Conservation (phyloP, 2,888 invertebrate species). For the Dromius quadrimaculatus region DNA sequence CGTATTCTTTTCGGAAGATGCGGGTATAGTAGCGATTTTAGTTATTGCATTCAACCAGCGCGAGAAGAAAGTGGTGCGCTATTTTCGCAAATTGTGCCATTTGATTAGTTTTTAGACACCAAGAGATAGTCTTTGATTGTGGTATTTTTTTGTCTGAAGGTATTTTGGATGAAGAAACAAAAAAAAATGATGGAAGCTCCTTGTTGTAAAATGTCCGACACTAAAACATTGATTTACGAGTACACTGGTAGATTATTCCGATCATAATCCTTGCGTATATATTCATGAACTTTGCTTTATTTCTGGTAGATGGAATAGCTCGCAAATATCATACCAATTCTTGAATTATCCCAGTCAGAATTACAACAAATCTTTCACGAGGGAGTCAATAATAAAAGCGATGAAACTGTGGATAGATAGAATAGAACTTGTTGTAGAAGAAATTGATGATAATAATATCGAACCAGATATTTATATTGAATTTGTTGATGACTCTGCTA, state of each 20-base stretch:
- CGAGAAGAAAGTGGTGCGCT: too few species aligned
- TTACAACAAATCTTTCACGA: neutral
- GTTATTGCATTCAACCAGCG: too few species aligned
- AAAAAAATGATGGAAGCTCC: conserved; percentile 1
- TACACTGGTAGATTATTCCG: neutral
- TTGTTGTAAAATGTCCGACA: neutral
- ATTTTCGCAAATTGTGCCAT: too few species aligned
- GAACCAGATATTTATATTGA: conserved; percentile 2
- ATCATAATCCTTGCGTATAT: neutral
- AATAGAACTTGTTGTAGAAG: conserved; percentile 2
- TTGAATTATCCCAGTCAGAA: conserved; percentile 12
- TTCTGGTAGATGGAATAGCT: neutral
- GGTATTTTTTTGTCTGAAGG: conserved; percentile 4
- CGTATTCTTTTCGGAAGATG: too few species aligned
- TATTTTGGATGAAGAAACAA: conserved; percentile 13
- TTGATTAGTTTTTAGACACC: too few species aligned
- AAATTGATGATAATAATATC: neutral
- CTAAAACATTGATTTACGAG: neutral
- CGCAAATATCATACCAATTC: neutral
- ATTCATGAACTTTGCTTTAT: too few species aligned
- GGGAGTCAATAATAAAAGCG: neutral
- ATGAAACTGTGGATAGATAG: conserved; percentile 14
- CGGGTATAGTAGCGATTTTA: too few species aligned
- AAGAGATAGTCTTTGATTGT: too few species aligned
- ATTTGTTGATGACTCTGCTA: conserved; percentile 3